Evolutionary conservation across 1,140 invertebrate species (phyloP).

Genomic region (Aricia agestis): DNA sequence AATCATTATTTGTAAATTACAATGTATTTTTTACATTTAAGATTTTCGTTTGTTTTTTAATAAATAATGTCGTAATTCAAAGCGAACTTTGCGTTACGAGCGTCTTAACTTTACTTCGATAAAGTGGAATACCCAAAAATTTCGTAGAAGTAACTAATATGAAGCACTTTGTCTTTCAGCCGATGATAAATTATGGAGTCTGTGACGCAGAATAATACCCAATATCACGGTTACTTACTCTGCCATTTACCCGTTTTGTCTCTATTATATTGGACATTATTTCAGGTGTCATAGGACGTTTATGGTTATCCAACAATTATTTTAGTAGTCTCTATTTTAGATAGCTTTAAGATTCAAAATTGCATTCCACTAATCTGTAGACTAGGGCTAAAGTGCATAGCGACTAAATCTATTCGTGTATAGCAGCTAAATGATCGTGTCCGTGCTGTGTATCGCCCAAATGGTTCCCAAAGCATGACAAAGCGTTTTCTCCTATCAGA

Average conservation of each 20-base stretch:
- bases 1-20: too few relatives aligned
- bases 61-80: neutral
- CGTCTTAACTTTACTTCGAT: neutral
- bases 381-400: conserved; percentile 59
- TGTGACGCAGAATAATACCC: conserved; percentile 49
- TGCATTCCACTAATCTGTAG: conserved; percentile 38
- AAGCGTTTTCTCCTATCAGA: conserved; percentile 39
- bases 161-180: conserved; percentile 33
- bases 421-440: conserved; percentile 58
- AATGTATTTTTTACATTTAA: neutral
- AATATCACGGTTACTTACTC: conserved; percentile 54
- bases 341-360: neutral
- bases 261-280: conserved; percentile 8
- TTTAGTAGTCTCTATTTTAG: too few relatives aligned
- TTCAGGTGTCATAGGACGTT: neutral
- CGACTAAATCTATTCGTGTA: conserved; percentile 41
- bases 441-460: conserved; percentile 67
- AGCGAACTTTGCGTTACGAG: too few relatives aligned
- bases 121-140: neutral
- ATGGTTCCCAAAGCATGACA: conserved; percentile 59
- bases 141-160: neutral
- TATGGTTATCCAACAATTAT: too few relatives aligned
- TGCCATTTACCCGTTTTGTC: conserved; percentile 26
- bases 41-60: neutral
- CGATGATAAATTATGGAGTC: conserved; percentile 44